A percentile compares a stretch with the other conserved stretches of the same genome.
phyloP scores from a whole-genome alignment of 2,888 invertebrate genomes.

The Caenorhabditis sp. region DNA sequence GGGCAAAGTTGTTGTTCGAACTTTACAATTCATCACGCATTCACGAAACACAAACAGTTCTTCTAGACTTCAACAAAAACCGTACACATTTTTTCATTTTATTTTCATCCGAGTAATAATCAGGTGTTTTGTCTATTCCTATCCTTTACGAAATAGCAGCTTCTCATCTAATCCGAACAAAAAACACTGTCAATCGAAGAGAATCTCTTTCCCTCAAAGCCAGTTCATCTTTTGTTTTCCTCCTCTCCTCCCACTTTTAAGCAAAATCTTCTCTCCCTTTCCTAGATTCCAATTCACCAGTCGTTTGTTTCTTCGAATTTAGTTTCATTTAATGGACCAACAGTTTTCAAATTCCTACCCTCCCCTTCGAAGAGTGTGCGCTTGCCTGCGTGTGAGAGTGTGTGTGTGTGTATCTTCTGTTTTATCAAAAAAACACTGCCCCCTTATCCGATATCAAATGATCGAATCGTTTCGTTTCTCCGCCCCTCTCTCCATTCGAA shows the following conservation, averaged over 20 bases:
- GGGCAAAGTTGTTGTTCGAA: constrained; percentile 44
- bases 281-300: constrained; percentile 12
- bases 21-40: constrained; percentile 33
- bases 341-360: constrained; percentile 2
- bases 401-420: constrained; percentile 62
- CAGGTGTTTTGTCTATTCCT: constrained; percentile 48
- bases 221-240: constrained; percentile 25
- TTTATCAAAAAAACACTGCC: constrained; percentile 32
- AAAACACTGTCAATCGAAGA: constrained; percentile 19
- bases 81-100: constrained; percentile 34
- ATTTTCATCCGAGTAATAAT: constrained; percentile 34
- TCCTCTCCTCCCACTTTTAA: constrained; percentile 16
- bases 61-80: constrained; percentile 12
- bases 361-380: constrained; percentile 51
- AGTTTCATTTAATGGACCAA: constrained; percentile 22
- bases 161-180: constrained; percentile 55
- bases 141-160: constrained; percentile 44
- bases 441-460: constrained; percentile 17
- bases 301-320: neutral
- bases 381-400: constrained; percentile 66
- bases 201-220: constrained; percentile 25
- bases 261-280: neutral
- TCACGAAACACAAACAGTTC: constrained; percentile 33
- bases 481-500: no score
- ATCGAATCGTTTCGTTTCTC: constrained; percentile 20